Percentiles rank a stretch among this genome's conserved stretches.
phyloP scores from a whole-genome alignment of 1,140 invertebrate species.

The Parasteatoda tepidariorum region DNA sequence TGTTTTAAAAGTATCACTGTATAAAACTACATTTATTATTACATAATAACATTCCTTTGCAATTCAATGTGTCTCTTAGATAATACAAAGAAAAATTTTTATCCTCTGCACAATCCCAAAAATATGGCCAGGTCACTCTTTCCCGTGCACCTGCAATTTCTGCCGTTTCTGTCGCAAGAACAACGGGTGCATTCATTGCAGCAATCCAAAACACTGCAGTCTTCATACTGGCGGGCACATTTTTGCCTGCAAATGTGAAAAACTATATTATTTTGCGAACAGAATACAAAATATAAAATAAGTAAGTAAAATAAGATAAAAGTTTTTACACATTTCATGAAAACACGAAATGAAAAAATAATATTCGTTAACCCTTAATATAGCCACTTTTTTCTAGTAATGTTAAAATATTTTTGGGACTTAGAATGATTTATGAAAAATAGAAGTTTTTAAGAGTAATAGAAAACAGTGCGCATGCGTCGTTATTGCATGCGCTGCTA shows the following conservation, averaged over 20 bases:
- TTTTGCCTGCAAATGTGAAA: neutral
- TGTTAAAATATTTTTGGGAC: neutral
- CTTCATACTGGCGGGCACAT: conserved; percentile 26
- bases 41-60: neutral
- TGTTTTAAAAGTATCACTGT: neutral
- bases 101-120: conserved; percentile 21
- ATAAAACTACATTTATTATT: neutral
- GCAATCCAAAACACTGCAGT: conserved; percentile 1
- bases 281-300: neutral
- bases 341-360: neutral
- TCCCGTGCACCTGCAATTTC: conserved; percentile 20
- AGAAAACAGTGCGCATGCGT: too few species aligned
- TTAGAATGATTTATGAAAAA: neutral
- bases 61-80: too few species aligned
- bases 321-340: neutral
- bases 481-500: too few species aligned
- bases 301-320: neutral
- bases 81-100: too few species aligned
- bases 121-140: conserved; percentile 25
- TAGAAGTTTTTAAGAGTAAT: too few species aligned
- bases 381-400: neutral
- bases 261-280: neutral
- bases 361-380: neutral
- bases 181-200: conserved; percentile 33
- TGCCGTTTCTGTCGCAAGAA: conserved; percentile 26